A percentile compares a stretch with the other conserved stretches of the same genome.
Conservation (phyloP, 2,113 vertebrate genomes). For the Crotalus tigris region DNA sequence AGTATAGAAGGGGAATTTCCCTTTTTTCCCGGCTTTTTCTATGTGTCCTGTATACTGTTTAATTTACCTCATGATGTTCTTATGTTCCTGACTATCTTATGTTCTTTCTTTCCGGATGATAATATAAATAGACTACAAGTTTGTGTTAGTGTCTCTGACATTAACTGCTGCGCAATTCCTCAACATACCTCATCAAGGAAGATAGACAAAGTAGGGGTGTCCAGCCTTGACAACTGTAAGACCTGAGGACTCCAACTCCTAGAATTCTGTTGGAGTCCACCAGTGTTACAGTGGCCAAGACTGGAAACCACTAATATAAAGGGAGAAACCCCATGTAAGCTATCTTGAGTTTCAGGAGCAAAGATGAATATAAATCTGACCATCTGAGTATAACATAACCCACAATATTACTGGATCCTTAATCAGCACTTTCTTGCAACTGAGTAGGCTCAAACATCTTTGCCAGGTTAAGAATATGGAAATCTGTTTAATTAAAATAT, state of each 20-base stretch:
- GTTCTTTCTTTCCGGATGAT: too few relatives aligned
- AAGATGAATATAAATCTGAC: background rate
- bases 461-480: background rate
- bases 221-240: too few relatives aligned
- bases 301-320: background rate
- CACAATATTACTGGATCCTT: background rate
- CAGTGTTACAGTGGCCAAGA: too few relatives aligned
- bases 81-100: too few relatives aligned
- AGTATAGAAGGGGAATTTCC: too few relatives aligned
- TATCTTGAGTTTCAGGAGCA: background rate
- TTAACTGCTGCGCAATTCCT: too few relatives aligned
- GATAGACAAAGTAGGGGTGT: too few relatives aligned
- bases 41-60: too few relatives aligned
- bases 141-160: too few relatives aligned
- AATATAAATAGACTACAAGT: too few relatives aligned
- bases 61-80: too few relatives aligned
- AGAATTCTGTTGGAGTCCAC: background rate
- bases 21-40: fast-evolving
- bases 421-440: background rate
- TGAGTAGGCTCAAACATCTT: background rate
- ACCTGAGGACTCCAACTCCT: background rate
- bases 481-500: background rate
- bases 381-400: background rate
- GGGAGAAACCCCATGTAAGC: background rate
- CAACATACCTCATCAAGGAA: too few relatives aligned